Percentiles rank a stretch among this genome's conserved stretches.
phyloP scores from a whole-genome alignment of 2,113 vertebrate genomes.

The Sprattus sprattus region DNA sequence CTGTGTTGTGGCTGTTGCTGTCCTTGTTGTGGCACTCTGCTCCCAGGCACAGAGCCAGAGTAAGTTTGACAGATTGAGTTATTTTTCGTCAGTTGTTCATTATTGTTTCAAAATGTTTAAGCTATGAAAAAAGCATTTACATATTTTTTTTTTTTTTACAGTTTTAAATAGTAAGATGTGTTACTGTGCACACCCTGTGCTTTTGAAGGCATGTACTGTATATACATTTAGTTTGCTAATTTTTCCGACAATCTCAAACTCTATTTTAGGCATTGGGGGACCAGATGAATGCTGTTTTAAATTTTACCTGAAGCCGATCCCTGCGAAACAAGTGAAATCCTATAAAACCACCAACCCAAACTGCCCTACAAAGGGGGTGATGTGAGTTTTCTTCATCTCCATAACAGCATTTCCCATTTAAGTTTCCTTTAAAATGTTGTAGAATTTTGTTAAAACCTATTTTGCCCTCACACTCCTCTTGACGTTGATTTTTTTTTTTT shows the following conservation, averaged over 20 bases:
- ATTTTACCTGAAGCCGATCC: slow-evolving; percentile 12
- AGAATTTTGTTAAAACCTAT: neutral
- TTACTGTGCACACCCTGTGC: no score
- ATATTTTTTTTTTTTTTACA: no score
- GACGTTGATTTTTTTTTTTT: neutral
- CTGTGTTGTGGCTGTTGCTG: slow-evolving; percentile 1
- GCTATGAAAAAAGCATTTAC: no score
- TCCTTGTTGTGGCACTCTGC: slow-evolving; percentile 31
- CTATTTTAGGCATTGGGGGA: slow-evolving; percentile 18
- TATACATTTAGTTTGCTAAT: neutral
- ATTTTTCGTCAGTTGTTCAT: no score
- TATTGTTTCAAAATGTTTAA: neutral
- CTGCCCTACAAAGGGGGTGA: neutral
- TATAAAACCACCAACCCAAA: slow-evolving; percentile 8
- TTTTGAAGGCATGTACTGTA: no score
- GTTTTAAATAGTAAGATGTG: neutral
- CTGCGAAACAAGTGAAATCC: neutral
- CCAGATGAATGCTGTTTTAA: slow-evolving; percentile 41
- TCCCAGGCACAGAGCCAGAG: slow-evolving; percentile 15
- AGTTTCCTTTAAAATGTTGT: neutral
- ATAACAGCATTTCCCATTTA: no score
- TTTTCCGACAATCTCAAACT: neutral
- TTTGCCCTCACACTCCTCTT: neutral
- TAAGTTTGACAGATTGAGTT: slow-evolving; percentile 8
- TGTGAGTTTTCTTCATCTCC: slow-evolving; percentile 16